A percentile compares a stretch with the other conserved stretches of the same genome.
Conservation (phyloP, 2,888 invertebrate species). For the Monopis laevigella region DNA sequence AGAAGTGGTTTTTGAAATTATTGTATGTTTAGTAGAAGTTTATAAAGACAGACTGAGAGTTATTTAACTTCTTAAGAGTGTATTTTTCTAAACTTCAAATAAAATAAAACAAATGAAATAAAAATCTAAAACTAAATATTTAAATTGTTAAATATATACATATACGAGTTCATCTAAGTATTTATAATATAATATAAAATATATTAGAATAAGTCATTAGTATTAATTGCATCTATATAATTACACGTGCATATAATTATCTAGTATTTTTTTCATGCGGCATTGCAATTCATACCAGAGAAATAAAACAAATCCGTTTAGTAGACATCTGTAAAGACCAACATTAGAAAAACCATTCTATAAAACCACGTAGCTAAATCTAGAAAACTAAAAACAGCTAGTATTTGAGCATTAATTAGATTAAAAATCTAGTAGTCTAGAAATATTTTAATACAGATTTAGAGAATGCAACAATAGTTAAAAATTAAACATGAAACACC, state of each 20-base stretch:
- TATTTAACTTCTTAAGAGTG: no score
- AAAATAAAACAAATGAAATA: no score
- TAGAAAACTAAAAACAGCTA: slow-evolving; percentile 31
- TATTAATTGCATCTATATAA: slow-evolving; percentile 21
- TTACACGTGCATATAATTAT: slow-evolving; percentile 52
- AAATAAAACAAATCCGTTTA: slow-evolving; percentile 32
- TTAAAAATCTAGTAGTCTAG: neutral
- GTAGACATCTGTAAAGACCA: slow-evolving; percentile 44
- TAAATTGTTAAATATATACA: no score
- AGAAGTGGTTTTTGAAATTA: no score
- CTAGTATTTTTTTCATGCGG: slow-evolving; percentile 33
- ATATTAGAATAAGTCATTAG: no score
- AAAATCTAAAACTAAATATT: no score
- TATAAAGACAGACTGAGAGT: no score
- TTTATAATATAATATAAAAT: no score
- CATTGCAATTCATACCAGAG: slow-evolving; percentile 46
- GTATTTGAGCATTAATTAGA: slow-evolving; percentile 7
- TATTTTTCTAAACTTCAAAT: no score
- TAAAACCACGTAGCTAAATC: slow-evolving; percentile 37
- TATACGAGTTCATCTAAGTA: no score
- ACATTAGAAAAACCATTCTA: slow-evolving; percentile 39
- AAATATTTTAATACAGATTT: slow-evolving; percentile 21
- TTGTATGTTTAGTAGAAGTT: no score
- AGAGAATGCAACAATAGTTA: slow-evolving; percentile 31
- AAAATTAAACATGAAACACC: slow-evolving; percentile 41